phyloP scores from a whole-genome alignment of 2,888 invertebrate genomes.

The Philereme transversata region DNA sequence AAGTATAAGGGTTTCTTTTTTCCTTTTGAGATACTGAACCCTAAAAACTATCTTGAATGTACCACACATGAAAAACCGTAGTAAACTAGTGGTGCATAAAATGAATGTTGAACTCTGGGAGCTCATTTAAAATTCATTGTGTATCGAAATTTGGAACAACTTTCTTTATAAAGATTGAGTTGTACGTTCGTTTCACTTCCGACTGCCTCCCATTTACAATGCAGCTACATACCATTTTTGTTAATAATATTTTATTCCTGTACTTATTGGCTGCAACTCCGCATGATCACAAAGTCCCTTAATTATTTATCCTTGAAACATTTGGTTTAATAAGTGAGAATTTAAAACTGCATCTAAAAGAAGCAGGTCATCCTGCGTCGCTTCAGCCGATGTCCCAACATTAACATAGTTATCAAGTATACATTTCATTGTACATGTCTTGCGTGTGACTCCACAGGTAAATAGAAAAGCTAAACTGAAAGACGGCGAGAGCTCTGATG shows the following conservation, averaged over 20 bases:
- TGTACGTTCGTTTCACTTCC: conserved; percentile 5
- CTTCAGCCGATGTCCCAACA: conserved; percentile 4
- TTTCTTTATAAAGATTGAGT: conserved; percentile 15
- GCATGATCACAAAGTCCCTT: conserved; percentile 2
- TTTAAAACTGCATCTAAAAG: too few relatives aligned
- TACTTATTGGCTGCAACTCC: conserved; percentile 8
- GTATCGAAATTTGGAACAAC: conserved; percentile 16
- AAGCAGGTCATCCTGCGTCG: neutral
- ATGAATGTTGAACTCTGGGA: neutral
- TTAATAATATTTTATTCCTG: conserved; percentile 8
- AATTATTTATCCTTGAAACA: too few relatives aligned
- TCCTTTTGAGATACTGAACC: too few relatives aligned
- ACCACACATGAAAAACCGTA: too few relatives aligned
- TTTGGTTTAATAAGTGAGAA: too few relatives aligned
- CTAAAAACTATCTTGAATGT: too few relatives aligned
- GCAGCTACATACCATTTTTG: conserved; percentile 6
- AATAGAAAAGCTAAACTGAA: conserved; percentile 78
- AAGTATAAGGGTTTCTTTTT: too few relatives aligned
- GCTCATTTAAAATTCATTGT: conserved; percentile 24
- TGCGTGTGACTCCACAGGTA: conserved; percentile 60
- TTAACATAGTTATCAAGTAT: conserved; percentile 13
- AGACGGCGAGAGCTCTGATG: conserved; percentile 78
- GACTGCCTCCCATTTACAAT: conserved; percentile 5
- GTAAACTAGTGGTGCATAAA: conserved; percentile 3
- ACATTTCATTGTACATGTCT: conserved; percentile 29